Percentiles rank a stretch among this genome's conserved stretches.
Conservation (phyloP, 2,888 invertebrate species). For the Drosophila siamana region DNA sequence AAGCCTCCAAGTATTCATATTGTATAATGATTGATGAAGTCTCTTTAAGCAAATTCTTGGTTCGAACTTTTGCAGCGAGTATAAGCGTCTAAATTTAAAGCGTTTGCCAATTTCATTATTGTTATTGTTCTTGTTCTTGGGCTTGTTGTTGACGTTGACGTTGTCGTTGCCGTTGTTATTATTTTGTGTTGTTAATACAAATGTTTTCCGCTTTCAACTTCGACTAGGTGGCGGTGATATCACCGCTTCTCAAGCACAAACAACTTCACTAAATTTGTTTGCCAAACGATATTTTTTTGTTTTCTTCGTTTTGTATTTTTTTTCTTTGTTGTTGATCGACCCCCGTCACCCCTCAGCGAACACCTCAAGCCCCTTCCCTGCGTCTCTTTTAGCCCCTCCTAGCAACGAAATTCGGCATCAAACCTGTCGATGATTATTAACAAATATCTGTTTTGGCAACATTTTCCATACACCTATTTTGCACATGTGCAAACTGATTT, state of each 20-base stretch:
- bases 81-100: conserved; percentile 62
- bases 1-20: conserved; percentile 6
- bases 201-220: conserved; percentile 68
- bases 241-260: conserved; percentile 47
- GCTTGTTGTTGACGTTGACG: conserved; percentile 10
- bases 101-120: conserved; percentile 28
- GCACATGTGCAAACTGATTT: neutral
- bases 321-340: conserved; percentile 22
- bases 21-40: conserved; percentile 41
- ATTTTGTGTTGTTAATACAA: conserved; percentile 67
- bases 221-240: conserved; percentile 56
- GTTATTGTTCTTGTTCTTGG: conserved; percentile 28
- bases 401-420: neutral
- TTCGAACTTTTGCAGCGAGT: conserved; percentile 14
- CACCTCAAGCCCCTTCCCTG: no score
- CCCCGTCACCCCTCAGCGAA: neutral
- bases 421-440: conserved; percentile 34
- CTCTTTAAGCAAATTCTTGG: neutral
- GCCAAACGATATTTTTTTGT: conserved; percentile 28
- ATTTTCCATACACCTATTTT: conserved; percentile 6
- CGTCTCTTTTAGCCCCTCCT: neutral
- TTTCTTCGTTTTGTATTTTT: neutral
- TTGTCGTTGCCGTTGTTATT: conserved; percentile 22
- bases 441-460: conserved; percentile 26
- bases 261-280: conserved; percentile 52